Conservation (phyloP, 2,888 invertebrate species). For the Kryphioiulus occultus region DNA sequence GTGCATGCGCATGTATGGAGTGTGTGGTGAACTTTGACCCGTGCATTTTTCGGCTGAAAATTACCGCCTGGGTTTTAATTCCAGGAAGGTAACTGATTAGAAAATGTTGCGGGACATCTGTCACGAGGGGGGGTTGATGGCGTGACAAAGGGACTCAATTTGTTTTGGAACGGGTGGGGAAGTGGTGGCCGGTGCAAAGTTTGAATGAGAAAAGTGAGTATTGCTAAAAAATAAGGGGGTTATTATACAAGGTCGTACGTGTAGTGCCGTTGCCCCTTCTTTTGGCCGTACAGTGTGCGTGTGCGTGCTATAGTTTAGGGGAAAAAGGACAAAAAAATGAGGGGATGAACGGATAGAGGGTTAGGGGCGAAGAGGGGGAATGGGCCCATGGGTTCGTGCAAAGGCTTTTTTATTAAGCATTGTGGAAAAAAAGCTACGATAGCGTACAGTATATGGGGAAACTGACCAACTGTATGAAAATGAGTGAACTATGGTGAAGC, state of each 20-base stretch:
- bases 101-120: slow-evolving; percentile 25
- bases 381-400: background rate
- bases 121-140: background rate
- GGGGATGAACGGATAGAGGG: slow-evolving; percentile 35
- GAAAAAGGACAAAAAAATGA: background rate
- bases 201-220: slow-evolving; percentile 30
- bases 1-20: no score
- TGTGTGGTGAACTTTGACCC: no score
- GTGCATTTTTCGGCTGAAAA: no score
- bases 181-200: slow-evolving; percentile 7
- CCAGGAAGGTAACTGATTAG: background rate
- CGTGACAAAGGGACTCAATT: slow-evolving; percentile 26
- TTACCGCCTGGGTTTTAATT: background rate
- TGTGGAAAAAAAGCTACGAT: slow-evolving; percentile 27
- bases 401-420: slow-evolving; percentile 29
- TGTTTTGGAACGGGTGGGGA: slow-evolving; percentile 35
- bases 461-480: slow-evolving; percentile 35
- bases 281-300: slow-evolving; percentile 10
- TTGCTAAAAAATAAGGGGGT: slow-evolving; percentile 35
- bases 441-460: slow-evolving; percentile 30
- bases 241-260: slow-evolving; percentile 30
- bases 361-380: background rate
- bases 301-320: slow-evolving; percentile 19
- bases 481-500: slow-evolving; percentile 21
- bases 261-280: slow-evolving; percentile 31